phyloP scores from a whole-genome alignment of 1,140 invertebrate genomes.

The Anagrus nilaparvatae region DNA sequence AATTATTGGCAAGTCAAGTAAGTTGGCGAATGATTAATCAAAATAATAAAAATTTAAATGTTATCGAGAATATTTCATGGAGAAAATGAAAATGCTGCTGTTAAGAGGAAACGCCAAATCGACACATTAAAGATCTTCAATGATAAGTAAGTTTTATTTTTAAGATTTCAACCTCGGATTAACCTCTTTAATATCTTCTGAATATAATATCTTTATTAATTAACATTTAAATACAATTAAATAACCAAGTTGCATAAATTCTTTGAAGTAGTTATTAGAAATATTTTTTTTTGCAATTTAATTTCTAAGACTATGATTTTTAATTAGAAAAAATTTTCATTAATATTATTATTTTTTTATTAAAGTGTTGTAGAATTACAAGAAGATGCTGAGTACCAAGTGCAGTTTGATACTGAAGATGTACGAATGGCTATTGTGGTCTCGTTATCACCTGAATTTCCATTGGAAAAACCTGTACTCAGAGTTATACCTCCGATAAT shows the following conservation, averaged over 20 bases:
- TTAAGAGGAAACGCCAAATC: conserved; percentile 54
- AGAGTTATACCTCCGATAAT: conserved; percentile 52
- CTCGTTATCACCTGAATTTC: conserved; percentile 55
- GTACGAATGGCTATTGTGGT: conserved; percentile 55
- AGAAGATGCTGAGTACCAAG: conserved; percentile 58
- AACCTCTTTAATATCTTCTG: no score
- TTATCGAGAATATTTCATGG: conserved; percentile 44
- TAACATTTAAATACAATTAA: no score
- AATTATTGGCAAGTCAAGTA: no score
- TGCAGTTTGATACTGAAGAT: conserved; percentile 53
- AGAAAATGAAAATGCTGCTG: conserved; percentile 41
- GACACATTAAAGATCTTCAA: conserved; percentile 64
- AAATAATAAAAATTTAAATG: conserved; percentile 35
- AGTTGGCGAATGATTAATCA: no score
- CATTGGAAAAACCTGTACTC: conserved; percentile 60
- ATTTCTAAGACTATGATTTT: no score
- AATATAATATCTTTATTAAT: no score
- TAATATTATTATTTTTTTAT: not conserved
- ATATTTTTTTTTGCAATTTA: no score
- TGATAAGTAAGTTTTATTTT: conserved; percentile 42
- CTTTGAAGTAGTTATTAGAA: no score
- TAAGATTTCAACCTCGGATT: no score
- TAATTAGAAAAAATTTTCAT: no score
- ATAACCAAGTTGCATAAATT: no score
- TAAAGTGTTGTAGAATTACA: conserved; percentile 57